A percentile compares a stretch with the other conserved stretches of the same genome.
Conservation (phyloP, 2,888 invertebrate genomes). For the Physocephala rufipes region DNA sequence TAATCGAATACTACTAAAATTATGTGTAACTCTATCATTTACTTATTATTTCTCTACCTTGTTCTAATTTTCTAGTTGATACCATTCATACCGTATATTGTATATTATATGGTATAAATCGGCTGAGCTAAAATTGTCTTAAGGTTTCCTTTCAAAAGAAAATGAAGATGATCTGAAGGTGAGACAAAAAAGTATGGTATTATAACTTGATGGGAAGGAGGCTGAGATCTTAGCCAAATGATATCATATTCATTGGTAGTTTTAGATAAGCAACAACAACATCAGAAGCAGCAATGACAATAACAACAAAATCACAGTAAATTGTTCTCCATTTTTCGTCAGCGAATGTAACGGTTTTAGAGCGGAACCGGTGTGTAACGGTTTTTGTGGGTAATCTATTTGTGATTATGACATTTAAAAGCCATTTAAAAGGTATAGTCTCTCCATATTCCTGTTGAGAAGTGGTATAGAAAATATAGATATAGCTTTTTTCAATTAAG, state of each 20-base stretch:
- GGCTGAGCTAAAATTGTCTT: background rate
- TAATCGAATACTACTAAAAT: constrained; percentile 11
- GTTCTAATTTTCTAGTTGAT: constrained; percentile 29
- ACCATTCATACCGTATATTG: background rate
- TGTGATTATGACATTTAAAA: constrained; percentile 8
- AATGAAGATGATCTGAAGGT: background rate
- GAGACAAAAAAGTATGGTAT: background rate
- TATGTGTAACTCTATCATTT: constrained; percentile 21
- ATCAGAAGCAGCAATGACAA: background rate
- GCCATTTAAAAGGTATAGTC: no score
- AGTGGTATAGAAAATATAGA: background rate
- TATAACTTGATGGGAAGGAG: constrained; percentile 16
- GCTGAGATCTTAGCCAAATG: constrained; percentile 1
- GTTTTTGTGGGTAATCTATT: background rate
- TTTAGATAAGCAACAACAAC: background rate
- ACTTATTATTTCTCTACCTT: constrained; percentile 5
- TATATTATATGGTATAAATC: no score
- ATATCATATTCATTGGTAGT: background rate
- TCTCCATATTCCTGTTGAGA: background rate
- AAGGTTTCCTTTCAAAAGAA: constrained; percentile 3
- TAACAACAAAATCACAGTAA: background rate
- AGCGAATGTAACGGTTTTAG: constrained; percentile 20
- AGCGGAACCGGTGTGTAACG: constrained; percentile 26
- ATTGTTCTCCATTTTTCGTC: background rate
- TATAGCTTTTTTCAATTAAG: no score